Base-by-base conservation (phyloP, 2,113 vertebrate genomes). In the Clarias gariepinus region DNA sequence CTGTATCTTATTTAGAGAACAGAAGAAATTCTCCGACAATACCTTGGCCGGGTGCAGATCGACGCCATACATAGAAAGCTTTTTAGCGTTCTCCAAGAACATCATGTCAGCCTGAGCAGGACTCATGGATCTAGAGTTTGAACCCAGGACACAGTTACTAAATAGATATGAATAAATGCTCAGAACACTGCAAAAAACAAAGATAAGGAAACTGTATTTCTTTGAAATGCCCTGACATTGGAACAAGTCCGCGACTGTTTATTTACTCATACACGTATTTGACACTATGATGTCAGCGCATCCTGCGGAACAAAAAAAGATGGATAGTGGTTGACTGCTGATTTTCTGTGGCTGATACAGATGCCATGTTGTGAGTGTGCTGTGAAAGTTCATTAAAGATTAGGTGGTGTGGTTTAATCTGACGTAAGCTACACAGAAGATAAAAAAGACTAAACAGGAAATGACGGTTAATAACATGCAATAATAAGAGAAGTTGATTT, bases 51-150 rank as follows among this genome's bases (percentile, higher is more conserved):
- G 97, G 91, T 99, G 98, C 90, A 99, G 96, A 90, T 99, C 98
- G 19, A 99, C 96, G 66, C 98, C 98, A 33, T 99, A 99, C 98
- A 99, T 99, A 0, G 98, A 97, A 3, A 99, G 94, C 87, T 99
- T 99, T 93, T 99, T 99, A 90, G 98, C 98, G 88, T 99, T 99
- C 93, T 99, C 98, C 90, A 99, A 95, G 89, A 99, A 99, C 95
- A 98, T 97, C 93, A 98, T 90, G 90, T 99, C 98, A 88, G 98
- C 97, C 90, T 99, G 98, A 58, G 98, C 98, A 81, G 98, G 98
- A 92, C 95, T 98, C 97, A 99, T 98, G 21, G 97, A 96, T 88
- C 98, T 99, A 92, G 25, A 68, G 82, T 81, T 47, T 81, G 82
- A 88, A 87, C 18, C 76, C 2, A 83, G 41, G 8, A 33, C 30